phyloP scores from a whole-genome alignment of 2,888 invertebrate genomes.

The Dicyrtomina minuta region DNA sequence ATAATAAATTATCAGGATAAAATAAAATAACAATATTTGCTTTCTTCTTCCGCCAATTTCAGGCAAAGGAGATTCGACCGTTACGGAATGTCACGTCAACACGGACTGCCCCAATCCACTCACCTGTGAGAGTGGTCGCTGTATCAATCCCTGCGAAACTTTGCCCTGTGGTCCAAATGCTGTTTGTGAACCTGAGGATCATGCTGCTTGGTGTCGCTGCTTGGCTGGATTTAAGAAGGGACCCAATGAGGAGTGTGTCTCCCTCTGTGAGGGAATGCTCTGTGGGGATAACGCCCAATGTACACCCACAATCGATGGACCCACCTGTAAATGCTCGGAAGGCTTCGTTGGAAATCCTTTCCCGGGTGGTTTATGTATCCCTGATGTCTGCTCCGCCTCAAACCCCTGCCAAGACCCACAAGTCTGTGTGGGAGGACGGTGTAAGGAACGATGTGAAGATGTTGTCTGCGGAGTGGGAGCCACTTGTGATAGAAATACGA shows the following conservation, averaged over 20 bases:
- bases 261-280: constrained; percentile 62
- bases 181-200: constrained; percentile 82
- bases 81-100: constrained; percentile 57
- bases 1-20: not conserved
- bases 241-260: constrained; percentile 77
- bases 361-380: constrained; percentile 80
- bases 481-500: constrained; percentile 74
- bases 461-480: constrained; percentile 86
- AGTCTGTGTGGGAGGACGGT: constrained; percentile 82
- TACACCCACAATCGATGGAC: constrained; percentile 72
- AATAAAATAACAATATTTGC: not conserved
- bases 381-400: constrained; percentile 75
- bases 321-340: constrained; percentile 84
- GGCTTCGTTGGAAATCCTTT: constrained; percentile 88
- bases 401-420: constrained; percentile 76
- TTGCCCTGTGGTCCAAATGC: constrained; percentile 80
- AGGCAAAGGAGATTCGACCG: constrained; percentile 34
- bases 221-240: constrained; percentile 78
- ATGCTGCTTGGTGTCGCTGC: constrained; percentile 83
- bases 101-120: constrained; percentile 78
- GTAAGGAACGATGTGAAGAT: constrained; percentile 83
- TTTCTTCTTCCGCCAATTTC: no score
- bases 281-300: constrained; percentile 56
- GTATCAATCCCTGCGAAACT: constrained; percentile 73
- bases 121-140: constrained; percentile 69